These are phyloP conservation scores for Halictus rubicundus DNA, from an alignment of 1,140 invertebrate genomes.

Conservation along the genomic window DNA sequence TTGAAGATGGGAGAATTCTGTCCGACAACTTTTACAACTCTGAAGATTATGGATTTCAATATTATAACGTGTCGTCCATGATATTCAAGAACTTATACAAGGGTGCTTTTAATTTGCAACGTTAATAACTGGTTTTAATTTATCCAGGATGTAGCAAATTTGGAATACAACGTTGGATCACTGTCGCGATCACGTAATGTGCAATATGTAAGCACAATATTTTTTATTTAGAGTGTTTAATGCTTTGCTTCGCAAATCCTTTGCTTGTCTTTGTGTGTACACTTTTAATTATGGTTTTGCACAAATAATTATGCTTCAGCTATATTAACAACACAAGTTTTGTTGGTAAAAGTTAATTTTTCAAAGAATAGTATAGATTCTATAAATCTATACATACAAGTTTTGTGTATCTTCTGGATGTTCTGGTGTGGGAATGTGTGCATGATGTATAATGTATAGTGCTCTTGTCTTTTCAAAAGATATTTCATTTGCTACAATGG, in stretches of 20 bases:
- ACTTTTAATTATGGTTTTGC: not conserved
- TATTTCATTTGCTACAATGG: not conserved
- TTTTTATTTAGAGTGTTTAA: slow-evolving; percentile 19
- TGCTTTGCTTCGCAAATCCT: slow-evolving; percentile 12
- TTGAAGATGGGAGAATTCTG: slow-evolving; percentile 7
- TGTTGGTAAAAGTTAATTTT: not conserved
- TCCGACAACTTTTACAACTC: too few species aligned
- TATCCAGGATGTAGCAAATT: slow-evolving; percentile 22
- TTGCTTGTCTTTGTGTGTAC: not conserved
- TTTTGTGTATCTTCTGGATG: slow-evolving; percentile 21
- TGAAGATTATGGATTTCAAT: too few species aligned
- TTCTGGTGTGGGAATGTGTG: slow-evolving; percentile 11
- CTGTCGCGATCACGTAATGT: slow-evolving; percentile 29
- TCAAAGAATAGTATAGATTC: not conserved
- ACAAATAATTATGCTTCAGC: slow-evolving; percentile 11
- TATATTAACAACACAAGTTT: not conserved
- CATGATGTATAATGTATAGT: not conserved
- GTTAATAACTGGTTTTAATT: slow-evolving; percentile 26
- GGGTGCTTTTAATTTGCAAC: not conserved
- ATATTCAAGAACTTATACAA: too few species aligned
- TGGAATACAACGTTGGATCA: slow-evolving; percentile 42
- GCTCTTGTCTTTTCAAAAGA: not conserved
- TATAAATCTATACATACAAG: not conserved
- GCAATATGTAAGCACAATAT: slow-evolving; percentile 47
- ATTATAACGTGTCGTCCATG: too few species aligned